These are phyloP conservation scores for Ophiothrix spiculata DNA, from an alignment of 35 echinoderm and acorn worm genomes.

Conservation along the genomic window DNA sequence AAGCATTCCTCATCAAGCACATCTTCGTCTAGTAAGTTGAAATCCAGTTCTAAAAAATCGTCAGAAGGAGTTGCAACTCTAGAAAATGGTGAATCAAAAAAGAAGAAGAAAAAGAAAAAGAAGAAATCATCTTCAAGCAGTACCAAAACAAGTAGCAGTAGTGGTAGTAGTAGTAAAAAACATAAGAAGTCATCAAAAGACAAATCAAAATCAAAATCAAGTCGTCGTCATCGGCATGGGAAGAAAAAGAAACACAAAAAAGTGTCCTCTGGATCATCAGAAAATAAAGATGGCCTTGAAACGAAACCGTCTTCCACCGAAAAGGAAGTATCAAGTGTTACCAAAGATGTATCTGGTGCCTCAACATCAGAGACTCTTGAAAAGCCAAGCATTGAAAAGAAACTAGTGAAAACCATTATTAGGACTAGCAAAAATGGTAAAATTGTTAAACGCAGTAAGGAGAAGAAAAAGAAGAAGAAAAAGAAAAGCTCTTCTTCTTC, in stretches of 20 bases:
- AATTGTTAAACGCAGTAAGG: neutral
- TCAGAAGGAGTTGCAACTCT: neutral
- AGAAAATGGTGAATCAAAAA: neutral
- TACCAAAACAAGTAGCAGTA: neutral
- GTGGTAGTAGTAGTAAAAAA: neutral
- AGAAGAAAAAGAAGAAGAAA: constrained; percentile 6
- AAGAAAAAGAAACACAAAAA: constrained; percentile 2
- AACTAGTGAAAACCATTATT: neutral
- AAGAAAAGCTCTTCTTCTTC: neutral
- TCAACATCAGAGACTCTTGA: neutral
- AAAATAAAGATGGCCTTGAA: neutral
- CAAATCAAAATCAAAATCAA: neutral
- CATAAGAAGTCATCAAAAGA: neutral
- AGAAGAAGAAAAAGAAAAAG: constrained; percentile 4
- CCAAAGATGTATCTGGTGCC: neutral
- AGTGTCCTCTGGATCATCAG: neutral
- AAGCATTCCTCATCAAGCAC: neutral
- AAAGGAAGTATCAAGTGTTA: neutral
- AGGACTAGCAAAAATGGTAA: neutral
- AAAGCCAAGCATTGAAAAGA: neutral
- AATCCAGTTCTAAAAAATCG: neutral
- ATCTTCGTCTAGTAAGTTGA: neutral
- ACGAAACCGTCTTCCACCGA: neutral
- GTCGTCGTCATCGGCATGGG: neutral
- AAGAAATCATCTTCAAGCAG: neutral